Evolutionary conservation across 2,888 invertebrate species (phyloP).

Genomic region (Lucinisca nassula): DNA sequence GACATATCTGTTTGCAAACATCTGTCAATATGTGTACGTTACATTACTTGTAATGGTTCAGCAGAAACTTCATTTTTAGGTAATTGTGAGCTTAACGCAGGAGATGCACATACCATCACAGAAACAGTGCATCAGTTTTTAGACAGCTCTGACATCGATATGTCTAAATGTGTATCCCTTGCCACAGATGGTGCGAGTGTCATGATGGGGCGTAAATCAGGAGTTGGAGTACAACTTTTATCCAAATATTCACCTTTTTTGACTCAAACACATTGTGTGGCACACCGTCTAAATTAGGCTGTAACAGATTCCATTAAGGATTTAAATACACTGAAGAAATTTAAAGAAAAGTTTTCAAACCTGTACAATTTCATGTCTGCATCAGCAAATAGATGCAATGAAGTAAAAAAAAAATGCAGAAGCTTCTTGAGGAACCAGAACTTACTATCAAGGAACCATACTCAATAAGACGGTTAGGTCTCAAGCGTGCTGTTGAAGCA

Average conservation of each 20-base stretch:
- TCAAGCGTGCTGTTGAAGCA: conserved; percentile 56
- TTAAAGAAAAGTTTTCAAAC: conserved; percentile 55
- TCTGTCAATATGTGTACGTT: conserved; percentile 55
- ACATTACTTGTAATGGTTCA: conserved; percentile 39
- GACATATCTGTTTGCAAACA: conserved; percentile 51
- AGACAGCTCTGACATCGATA: neutral
- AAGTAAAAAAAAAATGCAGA: conserved; percentile 56
- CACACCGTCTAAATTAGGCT: conserved; percentile 57
- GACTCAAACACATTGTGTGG: conserved; percentile 53
- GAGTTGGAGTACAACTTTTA: conserved; percentile 6
- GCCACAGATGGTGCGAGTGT: conserved; percentile 54
- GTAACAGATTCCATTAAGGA: conserved; percentile 61
- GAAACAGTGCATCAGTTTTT: too few species aligned
- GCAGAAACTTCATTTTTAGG: conserved; percentile 34
- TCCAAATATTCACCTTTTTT: neutral
- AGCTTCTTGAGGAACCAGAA: conserved; percentile 58
- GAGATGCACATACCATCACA: conserved; percentile 39
- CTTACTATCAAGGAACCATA: conserved; percentile 60
- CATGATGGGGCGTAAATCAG: conserved; percentile 21
- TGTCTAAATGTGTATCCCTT: conserved; percentile 28
- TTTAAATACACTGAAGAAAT: conserved; percentile 37
- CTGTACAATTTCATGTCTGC: conserved; percentile 58
- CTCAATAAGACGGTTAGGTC: conserved; percentile 60
- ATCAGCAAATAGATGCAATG: conserved; percentile 36
- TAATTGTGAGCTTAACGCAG: conserved; percentile 46